Evolutionary conservation across 2,113 vertebrate genomes (phyloP).

Genomic region (Nycticebus coucang): DNA sequence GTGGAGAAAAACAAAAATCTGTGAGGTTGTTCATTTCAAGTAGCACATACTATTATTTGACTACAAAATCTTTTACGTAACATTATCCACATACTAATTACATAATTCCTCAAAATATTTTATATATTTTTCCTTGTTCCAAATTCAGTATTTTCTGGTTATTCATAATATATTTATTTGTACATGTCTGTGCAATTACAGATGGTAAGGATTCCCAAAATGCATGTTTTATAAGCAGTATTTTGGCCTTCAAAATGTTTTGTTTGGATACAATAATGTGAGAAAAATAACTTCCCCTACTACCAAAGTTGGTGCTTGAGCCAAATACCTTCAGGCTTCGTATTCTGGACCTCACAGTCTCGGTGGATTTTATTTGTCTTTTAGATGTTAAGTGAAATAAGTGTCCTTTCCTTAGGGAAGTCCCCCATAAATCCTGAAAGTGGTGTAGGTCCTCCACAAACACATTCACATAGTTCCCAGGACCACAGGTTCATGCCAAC

Average conservation of each 20-base stretch:
- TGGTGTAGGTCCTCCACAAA: neutral
- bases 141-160: neutral
- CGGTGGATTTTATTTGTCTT: neutral
- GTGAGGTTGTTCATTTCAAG: neutral
- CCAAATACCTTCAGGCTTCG: neutral
- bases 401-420: neutral
- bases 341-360: neutral
- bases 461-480: neutral
- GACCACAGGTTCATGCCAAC: neutral
- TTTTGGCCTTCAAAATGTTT: neutral
- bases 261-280: neutral
- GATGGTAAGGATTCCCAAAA: neutral
- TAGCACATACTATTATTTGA: neutral
- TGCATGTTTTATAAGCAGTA: neutral
- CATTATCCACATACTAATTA: neutral
- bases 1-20: neutral
- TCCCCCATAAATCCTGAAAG: neutral
- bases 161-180: neutral
- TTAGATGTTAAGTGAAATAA: neutral
- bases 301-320: neutral
- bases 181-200: neutral
- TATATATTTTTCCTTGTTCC: neutral
- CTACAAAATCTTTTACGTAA: conserved; percentile 28
- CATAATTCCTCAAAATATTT: neutral
- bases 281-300: neutral